phyloP scores from a whole-genome alignment of 1,140 invertebrate genomes.

The Hyles vespertilio region DNA sequence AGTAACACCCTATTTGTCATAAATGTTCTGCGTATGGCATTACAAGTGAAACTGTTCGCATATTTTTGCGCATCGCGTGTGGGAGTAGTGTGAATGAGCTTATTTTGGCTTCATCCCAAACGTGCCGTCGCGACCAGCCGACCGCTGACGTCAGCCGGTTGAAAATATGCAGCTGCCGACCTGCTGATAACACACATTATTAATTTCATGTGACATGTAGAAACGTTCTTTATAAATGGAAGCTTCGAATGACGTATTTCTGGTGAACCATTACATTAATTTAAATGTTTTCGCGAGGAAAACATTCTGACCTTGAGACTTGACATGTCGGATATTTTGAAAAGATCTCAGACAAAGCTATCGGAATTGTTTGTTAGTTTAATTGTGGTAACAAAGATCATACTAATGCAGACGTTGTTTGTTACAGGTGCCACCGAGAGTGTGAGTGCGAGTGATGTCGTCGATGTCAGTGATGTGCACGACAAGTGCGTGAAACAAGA shows the following conservation, averaged over 20 bases:
- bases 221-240: constrained; percentile 1
- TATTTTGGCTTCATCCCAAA: constrained; percentile 60
- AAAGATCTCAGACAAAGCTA: too few relatives aligned
- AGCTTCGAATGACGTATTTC: too few relatives aligned
- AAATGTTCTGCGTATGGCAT: too few relatives aligned
- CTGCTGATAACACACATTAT: constrained; percentile 18
- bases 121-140: constrained; percentile 32
- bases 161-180: constrained; percentile 31
- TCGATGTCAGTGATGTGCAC: constrained; percentile 56
- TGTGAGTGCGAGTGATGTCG: constrained; percentile 65
- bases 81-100: constrained; percentile 67
- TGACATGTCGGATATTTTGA: too few relatives aligned
- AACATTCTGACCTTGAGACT: too few relatives aligned
- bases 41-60: constrained; percentile 3
- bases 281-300: too few relatives aligned
- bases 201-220: constrained; percentile 12
- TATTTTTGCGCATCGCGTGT: constrained; percentile 43
- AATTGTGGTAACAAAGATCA: too few relatives aligned
- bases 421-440: constrained; percentile 61
- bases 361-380: too few relatives aligned
- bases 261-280: too few relatives aligned
- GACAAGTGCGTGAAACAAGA: constrained; percentile 55
- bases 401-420: constrained; percentile 17
- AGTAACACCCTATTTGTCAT: too few relatives aligned
- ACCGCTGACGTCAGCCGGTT: constrained; percentile 45